Conservation (phyloP, 2,797 vertebrate genomes). For the Labeo calbasu region DNA sequence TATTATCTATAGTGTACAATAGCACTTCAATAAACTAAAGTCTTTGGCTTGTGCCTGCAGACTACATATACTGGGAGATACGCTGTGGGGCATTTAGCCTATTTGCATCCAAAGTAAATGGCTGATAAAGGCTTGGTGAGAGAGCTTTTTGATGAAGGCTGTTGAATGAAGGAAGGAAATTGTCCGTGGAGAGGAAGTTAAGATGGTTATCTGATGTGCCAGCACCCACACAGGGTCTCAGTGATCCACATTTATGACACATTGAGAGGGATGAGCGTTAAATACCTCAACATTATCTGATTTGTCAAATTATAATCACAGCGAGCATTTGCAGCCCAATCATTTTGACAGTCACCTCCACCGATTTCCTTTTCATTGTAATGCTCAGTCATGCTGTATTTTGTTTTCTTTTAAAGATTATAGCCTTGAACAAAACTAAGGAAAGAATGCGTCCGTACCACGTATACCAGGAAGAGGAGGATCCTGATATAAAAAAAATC, state of each 20-base stretch:
- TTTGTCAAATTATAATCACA: conserved; percentile 33
- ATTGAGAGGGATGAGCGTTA: conserved; percentile 19
- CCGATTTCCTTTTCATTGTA: background rate
- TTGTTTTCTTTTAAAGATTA: conserved; percentile 78
- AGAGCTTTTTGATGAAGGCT: conserved; percentile 46
- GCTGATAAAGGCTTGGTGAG: conserved; percentile 36
- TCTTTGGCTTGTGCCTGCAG: conserved; percentile 1
- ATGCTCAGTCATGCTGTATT: conserved; percentile 28
- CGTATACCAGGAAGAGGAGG: conserved; percentile 89
- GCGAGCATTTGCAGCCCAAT: background rate
- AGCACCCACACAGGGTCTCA: conserved; percentile 54
- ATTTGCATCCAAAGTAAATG: conserved; percentile 60
- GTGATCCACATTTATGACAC: conserved; percentile 39
- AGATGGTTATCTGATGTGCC: conserved; percentile 66
- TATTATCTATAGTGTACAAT: background rate
- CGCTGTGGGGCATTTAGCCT: conserved; percentile 44
- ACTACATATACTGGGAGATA: conserved; percentile 23
- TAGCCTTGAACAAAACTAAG: conserved; percentile 98
- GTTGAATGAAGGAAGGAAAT: conserved; percentile 63
- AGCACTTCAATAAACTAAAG: conserved; percentile 10
- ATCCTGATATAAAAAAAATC: conserved; percentile 98
- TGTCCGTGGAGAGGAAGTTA: conserved; percentile 64
- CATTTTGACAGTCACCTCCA: conserved; percentile 9
- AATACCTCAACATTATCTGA: conserved; percentile 23
- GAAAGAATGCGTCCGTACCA: conserved; percentile 97